Percentiles rank a stretch among this genome's conserved stretches.
phyloP scores from a whole-genome alignment of 2,113 vertebrate species.

The human (Homo sapiens) region GRCh38 chr3:8899001-8899500 shows the following conservation, averaged over 20 bases:
- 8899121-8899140: background rate
- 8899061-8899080: background rate
- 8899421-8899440: background rate
- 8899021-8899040: accelerated
- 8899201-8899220: background rate
- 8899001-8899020: background rate
- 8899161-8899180: background rate
- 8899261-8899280: conserved; percentile 39
- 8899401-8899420: background rate
- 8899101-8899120: background rate
- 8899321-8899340: background rate
- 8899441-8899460: background rate
- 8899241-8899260: background rate
- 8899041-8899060: conserved; percentile 58
- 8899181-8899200: background rate
- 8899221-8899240: background rate
- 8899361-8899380: background rate
- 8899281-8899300: background rate
- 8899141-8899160: background rate
- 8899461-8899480: background rate
- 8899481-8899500: background rate
- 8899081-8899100: background rate
- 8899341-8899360: conserved; percentile 32
- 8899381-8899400: background rate
- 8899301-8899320: background rate